Conservation (phyloP, 2,888 invertebrate species). For the Carterocephalus palaemon region DNA sequence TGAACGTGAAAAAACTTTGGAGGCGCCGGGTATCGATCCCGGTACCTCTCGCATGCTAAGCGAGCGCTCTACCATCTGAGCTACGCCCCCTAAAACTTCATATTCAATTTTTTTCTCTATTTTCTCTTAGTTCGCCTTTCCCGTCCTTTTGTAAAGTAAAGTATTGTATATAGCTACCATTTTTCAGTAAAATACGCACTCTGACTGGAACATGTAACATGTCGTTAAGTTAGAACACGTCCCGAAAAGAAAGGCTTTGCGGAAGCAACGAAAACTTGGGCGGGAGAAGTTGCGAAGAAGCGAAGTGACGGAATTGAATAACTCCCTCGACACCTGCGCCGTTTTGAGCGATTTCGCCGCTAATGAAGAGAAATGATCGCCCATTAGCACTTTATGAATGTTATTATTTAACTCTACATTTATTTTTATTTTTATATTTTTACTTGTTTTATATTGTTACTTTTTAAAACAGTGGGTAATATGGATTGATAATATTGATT, state of each 20-base stretch:
- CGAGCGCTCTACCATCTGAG: conserved; percentile 80
- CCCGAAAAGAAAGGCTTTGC: conserved; percentile 1
- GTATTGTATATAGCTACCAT: no score
- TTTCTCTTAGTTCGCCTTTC: no score
- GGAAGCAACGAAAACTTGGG: conserved; percentile 10
- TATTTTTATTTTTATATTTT: no score
- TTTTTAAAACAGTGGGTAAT: no score
- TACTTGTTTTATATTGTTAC: no score
- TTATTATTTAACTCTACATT: no score
- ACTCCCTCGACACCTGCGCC: conserved; percentile 29
- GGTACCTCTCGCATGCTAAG: conserved; percentile 79
- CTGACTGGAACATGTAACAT: no score
- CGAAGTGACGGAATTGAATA: conserved; percentile 33
- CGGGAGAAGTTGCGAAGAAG: conserved; percentile 18
- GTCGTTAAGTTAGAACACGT: conserved; percentile 9
- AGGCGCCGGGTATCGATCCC: conserved; percentile 59
- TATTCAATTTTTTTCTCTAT: no score
- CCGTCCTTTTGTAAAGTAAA: no score
- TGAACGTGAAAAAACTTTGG: no score
- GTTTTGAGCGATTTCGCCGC: conserved; percentile 25
- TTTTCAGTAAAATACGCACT: no score
- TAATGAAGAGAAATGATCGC: conserved; percentile 53
- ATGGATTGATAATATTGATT: no score
- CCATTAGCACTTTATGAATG: conserved; percentile 53
- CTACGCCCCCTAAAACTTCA: conserved; percentile 77